phyloP scores from a whole-genome alignment of 2,888 invertebrate species.

The Colostygia pectinataria region DNA sequence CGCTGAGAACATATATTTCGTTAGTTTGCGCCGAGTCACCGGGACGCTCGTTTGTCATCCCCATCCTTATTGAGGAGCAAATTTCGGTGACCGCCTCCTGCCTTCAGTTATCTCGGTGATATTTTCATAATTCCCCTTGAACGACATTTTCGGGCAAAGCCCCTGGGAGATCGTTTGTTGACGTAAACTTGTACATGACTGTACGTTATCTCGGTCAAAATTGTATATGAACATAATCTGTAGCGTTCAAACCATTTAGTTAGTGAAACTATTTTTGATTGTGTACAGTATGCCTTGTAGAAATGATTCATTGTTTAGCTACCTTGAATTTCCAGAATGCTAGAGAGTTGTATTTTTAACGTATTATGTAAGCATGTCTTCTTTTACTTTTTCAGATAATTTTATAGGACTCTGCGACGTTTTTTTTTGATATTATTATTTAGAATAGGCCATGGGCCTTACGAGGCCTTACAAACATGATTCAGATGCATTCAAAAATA shows the following conservation, averaged over 20 bases:
- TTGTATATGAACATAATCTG: slow-evolving; percentile 15
- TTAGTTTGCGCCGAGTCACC: slow-evolving; percentile 63
- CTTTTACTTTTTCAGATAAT: no score
- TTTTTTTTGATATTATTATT: no score
- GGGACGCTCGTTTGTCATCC: slow-evolving; percentile 65
- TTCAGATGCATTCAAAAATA: not conserved
- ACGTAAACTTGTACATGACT: slow-evolving; percentile 31
- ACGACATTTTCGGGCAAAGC: slow-evolving; percentile 42
- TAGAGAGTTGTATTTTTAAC: no score
- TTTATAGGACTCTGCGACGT: no score
- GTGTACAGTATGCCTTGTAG: not conserved
- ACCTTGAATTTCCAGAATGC: no score
- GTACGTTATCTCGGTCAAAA: slow-evolving; percentile 26
- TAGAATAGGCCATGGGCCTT: no score
- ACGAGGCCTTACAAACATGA: not conserved
- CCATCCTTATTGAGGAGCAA: slow-evolving; percentile 60
- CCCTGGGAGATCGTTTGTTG: slow-evolving; percentile 34
- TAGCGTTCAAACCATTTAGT: not conserved
- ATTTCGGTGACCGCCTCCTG: slow-evolving; percentile 58
- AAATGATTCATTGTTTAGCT: not conserved
- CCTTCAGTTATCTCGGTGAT: slow-evolving; percentile 56
- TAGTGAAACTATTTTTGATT: not conserved
- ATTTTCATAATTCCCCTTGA: slow-evolving; percentile 62
- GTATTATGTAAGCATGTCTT: no score
- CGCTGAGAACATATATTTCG: slow-evolving; percentile 51